These are phyloP conservation scores for Apostichopus parvimensis DNA, from an alignment of 35 echinoderm and acorn worm genomes.

Conservation along the genomic window DNA sequence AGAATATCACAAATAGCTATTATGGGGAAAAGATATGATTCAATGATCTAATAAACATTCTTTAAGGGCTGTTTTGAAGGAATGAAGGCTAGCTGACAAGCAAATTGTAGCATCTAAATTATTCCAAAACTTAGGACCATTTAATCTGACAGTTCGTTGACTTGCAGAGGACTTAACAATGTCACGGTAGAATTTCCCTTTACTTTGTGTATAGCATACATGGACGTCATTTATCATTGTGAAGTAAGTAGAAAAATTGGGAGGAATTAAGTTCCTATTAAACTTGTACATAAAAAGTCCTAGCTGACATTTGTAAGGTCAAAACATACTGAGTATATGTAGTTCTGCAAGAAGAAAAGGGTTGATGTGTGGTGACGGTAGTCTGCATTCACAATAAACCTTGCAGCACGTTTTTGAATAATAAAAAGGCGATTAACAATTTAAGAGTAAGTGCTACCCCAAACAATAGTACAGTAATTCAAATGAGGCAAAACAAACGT, in stretches of 20 bases:
- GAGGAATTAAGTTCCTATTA: background rate
- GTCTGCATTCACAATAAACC: background rate
- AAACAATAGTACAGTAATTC: background rate
- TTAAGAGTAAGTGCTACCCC: background rate
- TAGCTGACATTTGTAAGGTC: background rate
- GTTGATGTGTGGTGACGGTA: background rate
- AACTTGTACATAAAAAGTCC: background rate
- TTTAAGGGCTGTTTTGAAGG: too few relatives aligned
- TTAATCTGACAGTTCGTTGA: background rate
- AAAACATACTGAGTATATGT: too few relatives aligned
- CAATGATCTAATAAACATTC: too few relatives aligned
- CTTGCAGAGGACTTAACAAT: too few relatives aligned
- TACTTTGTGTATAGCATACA: background rate
- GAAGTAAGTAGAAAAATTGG: too few relatives aligned
- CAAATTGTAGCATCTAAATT: background rate
- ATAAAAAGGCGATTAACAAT: background rate
- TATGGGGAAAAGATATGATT: too few relatives aligned
- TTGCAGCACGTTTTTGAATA: background rate
- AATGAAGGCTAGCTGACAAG: background rate
- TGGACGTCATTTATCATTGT: background rate
- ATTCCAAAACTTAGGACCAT: background rate
- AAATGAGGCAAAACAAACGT: background rate
- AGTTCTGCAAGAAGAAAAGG: too few relatives aligned
- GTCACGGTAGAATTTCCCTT: too few relatives aligned
- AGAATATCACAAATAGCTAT: too few relatives aligned